Percentiles rank a stretch among this genome's conserved stretches.
Evolutionary conservation across 2,888 invertebrate genomes (phyloP).

Genomic region (Dyspetes luteomarginatus): DNA sequence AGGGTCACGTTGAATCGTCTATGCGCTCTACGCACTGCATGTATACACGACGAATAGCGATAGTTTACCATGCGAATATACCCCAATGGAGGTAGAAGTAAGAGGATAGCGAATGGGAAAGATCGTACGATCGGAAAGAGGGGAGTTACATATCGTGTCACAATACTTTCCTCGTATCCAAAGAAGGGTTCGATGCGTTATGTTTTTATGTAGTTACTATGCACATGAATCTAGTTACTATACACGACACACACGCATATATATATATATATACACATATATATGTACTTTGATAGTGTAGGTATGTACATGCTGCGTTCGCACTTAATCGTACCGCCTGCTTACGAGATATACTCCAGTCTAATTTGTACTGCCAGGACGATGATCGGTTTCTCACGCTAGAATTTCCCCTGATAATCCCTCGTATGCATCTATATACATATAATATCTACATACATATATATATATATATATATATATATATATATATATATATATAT

Average conservation of each 20-base stretch:
- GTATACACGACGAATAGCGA: slow-evolving; percentile 21
- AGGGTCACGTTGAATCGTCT: slow-evolving; percentile 7
- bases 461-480: not conserved
- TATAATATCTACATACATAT: not conserved
- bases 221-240: no score
- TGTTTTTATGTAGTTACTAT: not conserved
- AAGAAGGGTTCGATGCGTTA: slow-evolving; percentile 23
- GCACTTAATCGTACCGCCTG: not conserved
- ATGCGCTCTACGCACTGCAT: not conserved
- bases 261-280: not conserved
- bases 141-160: slow-evolving; percentile 41
- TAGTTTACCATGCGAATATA: slow-evolving; percentile 42
- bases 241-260: no score
- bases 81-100: slow-evolving; percentile 14
- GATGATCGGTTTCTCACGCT: slow-evolving; percentile 50
- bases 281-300: not conserved
- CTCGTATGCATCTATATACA: no score
- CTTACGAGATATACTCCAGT: slow-evolving; percentile 11
- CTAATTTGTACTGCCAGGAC: slow-evolving; percentile 29
- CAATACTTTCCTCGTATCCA: slow-evolving; percentile 18
- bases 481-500: not conserved
- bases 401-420: slow-evolving; percentile 24
- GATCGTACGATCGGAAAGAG: not conserved
- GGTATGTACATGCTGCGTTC: not conserved
- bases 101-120: slow-evolving; percentile 2